Evolutionary conservation across 2,888 invertebrate species (phyloP).

Genomic region (Sarcophaga variegata): DNA sequence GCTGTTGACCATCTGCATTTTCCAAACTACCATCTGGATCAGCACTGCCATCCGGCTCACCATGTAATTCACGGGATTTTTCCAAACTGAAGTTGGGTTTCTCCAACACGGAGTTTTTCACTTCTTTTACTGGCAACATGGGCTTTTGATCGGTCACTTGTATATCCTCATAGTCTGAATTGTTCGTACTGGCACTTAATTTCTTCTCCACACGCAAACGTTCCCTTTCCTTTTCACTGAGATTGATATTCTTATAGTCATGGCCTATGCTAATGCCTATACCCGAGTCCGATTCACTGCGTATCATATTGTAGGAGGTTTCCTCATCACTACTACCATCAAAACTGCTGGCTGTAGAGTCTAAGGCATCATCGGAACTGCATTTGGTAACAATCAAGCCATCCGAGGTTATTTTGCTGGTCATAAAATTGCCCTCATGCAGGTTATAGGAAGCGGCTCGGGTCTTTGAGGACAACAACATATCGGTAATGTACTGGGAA

Average conservation of each 20-base stretch:
- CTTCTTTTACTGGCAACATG: conserved; percentile 36
- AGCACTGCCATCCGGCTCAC: conserved; percentile 93
- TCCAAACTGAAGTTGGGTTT: conserved; percentile 79
- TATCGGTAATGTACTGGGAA: conserved; percentile 81
- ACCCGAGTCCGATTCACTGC: conserved; percentile 82
- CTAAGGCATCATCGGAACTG: conserved; percentile 81
- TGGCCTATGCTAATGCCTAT: conserved; percentile 81
- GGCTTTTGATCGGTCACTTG: conserved; percentile 77
- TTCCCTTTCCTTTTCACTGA: conserved; percentile 71
- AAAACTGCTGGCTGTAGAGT: conserved; percentile 81
- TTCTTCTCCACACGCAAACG: conserved; percentile 77
- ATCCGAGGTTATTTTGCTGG: conserved; percentile 82
- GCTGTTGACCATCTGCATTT: conserved; percentile 84
- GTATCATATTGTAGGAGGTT: conserved; percentile 81
- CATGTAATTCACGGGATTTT: conserved; percentile 89
- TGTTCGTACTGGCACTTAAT: conserved; percentile 79
- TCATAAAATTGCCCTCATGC: conserved; percentile 81
- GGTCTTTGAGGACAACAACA: conserved; percentile 81
- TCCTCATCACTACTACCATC: conserved; percentile 82
- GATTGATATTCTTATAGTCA: conserved; percentile 76
- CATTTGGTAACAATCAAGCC: conserved; percentile 82
- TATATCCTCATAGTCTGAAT: conserved; percentile 81
- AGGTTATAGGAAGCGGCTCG: conserved; percentile 81
- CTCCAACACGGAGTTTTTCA: neutral
- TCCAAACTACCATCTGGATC: conserved; percentile 87